Percentiles rank a stretch among this genome's conserved stretches.
phyloP scores from a whole-genome alignment of 2,113 vertebrate genomes.

The Oriolus oriolus region DNA sequence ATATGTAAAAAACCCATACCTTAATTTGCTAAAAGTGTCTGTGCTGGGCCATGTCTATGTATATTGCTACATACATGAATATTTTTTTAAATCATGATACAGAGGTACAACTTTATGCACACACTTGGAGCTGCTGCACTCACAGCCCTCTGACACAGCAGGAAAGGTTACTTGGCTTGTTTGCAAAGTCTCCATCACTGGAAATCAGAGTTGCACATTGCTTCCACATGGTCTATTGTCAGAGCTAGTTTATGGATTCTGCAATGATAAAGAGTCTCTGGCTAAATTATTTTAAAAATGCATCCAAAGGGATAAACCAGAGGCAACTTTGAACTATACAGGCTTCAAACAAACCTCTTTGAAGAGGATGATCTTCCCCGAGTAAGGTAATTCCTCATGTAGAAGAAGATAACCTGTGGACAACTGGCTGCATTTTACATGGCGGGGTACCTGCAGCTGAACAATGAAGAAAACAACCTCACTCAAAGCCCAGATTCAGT shows the following conservation, averaged over 20 bases:
- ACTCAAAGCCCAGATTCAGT: background rate
- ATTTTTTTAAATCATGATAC: background rate
- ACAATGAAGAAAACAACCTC: background rate
- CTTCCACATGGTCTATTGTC: background rate
- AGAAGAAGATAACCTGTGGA: background rate
- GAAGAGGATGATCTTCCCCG: background rate
- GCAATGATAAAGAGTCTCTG: background rate
- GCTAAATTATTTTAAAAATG: background rate
- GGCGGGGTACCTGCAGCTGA: background rate
- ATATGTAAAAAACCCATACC: background rate
- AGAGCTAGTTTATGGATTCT: background rate
- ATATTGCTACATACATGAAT: rapidly evolving
- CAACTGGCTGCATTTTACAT: background rate
- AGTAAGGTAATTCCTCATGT: rapidly evolving
- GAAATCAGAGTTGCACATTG: background rate
- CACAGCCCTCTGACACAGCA: background rate
- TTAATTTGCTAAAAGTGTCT: background rate
- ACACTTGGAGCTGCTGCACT: background rate
- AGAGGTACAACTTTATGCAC: background rate
- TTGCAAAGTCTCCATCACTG: background rate
- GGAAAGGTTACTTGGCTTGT: background rate
- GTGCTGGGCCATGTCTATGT: background rate
- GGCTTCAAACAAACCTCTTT: background rate
- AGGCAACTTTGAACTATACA: background rate
- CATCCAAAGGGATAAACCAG: background rate